Evolutionary conservation across 2,888 invertebrate species (phyloP).

Genomic region (Cistogaster globosa): DNA sequence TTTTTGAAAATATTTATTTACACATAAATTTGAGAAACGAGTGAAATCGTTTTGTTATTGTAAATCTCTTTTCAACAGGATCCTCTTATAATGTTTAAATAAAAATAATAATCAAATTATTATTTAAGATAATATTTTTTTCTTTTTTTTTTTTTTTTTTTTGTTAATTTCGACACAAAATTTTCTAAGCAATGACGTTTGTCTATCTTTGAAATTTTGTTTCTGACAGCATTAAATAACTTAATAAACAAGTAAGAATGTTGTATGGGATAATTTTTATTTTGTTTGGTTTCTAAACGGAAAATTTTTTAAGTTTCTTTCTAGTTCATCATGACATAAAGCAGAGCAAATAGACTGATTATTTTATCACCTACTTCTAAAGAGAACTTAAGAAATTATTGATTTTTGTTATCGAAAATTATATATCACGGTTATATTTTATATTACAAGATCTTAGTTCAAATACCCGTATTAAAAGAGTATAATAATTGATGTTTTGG

Average conservation of each 20-base stretch:
- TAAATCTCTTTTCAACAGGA: conserved; percentile 17
- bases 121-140: conserved; percentile 28
- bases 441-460: no score
- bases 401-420: no score
- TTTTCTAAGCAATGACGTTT: conserved; percentile 7
- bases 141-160: conserved; percentile 1
- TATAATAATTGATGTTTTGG: no score
- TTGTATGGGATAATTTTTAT: neutral
- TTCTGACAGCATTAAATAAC: neutral
- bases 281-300: no score
- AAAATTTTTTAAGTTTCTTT: no score
- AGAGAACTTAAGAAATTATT: no score
- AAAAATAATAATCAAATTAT: conserved; percentile 22
- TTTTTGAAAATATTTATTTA: conserved; percentile 13
- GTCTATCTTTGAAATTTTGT: neutral
- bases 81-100: conserved; percentile 24
- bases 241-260: neutral
- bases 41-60: neutral
- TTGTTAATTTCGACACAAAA: neutral
- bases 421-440: no score
- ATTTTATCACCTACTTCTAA: no score
- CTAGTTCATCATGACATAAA: no score
- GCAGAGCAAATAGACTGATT: no score
- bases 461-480: no score
- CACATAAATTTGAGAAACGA: neutral